These are phyloP conservation scores for Anomalospiza imberbis DNA, from an alignment of 2,797 vertebrate species.

Conservation along the genomic window DNA sequence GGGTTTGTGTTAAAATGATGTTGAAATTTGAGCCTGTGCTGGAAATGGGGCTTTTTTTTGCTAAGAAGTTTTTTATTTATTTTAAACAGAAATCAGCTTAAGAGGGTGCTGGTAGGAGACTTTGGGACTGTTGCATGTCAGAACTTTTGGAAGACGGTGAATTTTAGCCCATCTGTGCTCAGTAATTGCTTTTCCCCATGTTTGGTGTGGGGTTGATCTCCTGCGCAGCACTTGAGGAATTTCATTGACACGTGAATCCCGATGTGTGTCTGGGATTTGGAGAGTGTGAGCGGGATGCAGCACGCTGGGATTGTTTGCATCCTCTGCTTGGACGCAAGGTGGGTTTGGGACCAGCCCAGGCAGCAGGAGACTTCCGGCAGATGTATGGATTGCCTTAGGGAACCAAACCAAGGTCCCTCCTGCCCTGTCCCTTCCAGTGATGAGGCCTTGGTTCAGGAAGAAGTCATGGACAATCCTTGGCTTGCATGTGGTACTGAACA, in stretches of 20 bases:
- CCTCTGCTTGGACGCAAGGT: neutral
- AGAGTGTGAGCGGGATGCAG: neutral
- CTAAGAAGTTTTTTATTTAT: neutral
- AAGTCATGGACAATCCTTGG: neutral
- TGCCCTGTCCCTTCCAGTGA: neutral
- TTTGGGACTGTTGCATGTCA: neutral
- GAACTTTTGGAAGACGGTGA: rapidly evolving
- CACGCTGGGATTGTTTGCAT: neutral
- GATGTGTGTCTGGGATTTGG: neutral
- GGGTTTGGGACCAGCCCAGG: neutral
- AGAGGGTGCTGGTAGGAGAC: neutral
- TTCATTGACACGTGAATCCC: rapidly evolving
- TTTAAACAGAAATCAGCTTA: neutral
- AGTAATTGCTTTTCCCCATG: neutral
- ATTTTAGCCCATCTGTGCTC: neutral
- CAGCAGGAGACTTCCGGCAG: neutral
- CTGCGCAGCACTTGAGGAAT: neutral
- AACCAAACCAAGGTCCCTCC: neutral
- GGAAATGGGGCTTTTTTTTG: neutral
- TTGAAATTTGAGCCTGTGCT: neutral
- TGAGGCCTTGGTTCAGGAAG: neutral
- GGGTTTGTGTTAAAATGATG: neutral
- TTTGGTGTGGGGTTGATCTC: neutral
- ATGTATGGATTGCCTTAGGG: neutral
- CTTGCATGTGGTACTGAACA: neutral